Evolutionary conservation across 2,888 invertebrate genomes (phyloP).

Genomic region (Trisateles emortualis): DNA sequence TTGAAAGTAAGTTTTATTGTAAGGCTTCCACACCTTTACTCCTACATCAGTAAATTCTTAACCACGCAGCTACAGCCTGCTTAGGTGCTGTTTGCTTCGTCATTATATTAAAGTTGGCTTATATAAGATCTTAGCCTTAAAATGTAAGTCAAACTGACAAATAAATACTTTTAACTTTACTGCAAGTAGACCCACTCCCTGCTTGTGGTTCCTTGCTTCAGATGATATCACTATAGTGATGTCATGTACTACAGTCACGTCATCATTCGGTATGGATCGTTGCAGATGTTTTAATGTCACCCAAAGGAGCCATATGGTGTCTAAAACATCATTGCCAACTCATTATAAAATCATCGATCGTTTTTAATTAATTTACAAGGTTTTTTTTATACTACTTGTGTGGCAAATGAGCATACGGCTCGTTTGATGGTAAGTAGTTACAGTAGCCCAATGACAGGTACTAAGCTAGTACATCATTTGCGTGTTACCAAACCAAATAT

Average conservation of each 20-base stretch:
- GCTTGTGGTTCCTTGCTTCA: conserved; percentile 18
- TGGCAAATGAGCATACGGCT: too few relatives aligned
- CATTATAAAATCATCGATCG: conserved; percentile 7
- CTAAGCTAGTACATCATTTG: too few relatives aligned
- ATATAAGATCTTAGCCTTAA: neutral
- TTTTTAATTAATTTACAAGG: conserved; percentile 22
- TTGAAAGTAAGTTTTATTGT: conserved; percentile 59
- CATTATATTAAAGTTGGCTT: neutral
- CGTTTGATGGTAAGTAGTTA: conserved; percentile 15
- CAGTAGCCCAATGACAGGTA: too few relatives aligned
- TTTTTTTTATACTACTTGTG: conserved; percentile 4
- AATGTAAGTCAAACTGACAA: neutral
- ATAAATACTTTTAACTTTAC: conserved; percentile 17
- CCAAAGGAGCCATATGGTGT: conserved; percentile 11
- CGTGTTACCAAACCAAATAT: too few relatives aligned
- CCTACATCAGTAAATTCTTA: conserved; percentile 46
- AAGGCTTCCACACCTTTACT: conserved; percentile 66
- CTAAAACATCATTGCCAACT: conserved; percentile 6
- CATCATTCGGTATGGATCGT: conserved; percentile 44
- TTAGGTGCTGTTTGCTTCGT: neutral
- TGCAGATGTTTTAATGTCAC: conserved; percentile 18
- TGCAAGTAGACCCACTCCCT: conserved; percentile 18
- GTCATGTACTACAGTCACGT: conserved; percentile 49
- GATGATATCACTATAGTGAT: conserved; percentile 62
- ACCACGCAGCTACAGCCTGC: conserved; percentile 8